These are phyloP conservation scores for Leptopilina syphax DNA, from an alignment of 2,888 invertebrate genomes.

Conservation along the genomic window DNA sequence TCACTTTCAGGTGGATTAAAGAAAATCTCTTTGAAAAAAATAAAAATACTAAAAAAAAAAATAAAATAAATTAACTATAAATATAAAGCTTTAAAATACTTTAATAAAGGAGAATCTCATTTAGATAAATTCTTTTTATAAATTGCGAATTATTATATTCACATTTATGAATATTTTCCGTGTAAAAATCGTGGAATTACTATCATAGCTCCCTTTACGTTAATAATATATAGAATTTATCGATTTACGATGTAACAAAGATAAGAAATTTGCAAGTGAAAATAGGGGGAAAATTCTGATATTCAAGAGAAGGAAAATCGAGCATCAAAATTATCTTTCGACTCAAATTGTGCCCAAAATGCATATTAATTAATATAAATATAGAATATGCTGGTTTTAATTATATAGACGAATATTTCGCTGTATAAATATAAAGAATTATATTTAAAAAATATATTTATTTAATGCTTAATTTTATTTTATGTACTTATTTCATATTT, in stretches of 20 bases:
- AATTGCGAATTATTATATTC: too few species aligned
- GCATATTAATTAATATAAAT: neutral
- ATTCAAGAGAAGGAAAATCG: neutral
- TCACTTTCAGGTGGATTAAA: neutral
- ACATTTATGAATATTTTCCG: too few species aligned
- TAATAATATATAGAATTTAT: constrained; percentile 10
- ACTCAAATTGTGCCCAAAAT: neutral
- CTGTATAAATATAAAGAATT: too few species aligned
- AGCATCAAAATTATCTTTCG: constrained; percentile 3
- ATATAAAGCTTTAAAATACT: too few species aligned
- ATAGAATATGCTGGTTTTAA: too few species aligned
- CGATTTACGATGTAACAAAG: neutral
- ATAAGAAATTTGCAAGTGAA: constrained; percentile 17
- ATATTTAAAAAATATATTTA: too few species aligned
- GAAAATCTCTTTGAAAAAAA: neutral
- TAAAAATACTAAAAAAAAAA: neutral
- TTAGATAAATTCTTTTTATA: too few species aligned
- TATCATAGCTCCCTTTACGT: neutral
- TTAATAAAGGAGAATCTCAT: too few species aligned
- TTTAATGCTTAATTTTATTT: too few species aligned
- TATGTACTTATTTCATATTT: too few species aligned
- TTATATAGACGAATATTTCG: too few species aligned
- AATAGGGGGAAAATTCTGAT: constrained; percentile 11
- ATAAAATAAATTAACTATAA: neutral
- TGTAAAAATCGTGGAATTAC: neutral